Evolutionary conservation across 2,113 vertebrate genomes (phyloP).

Genomic region (Garra rufa): DNA sequence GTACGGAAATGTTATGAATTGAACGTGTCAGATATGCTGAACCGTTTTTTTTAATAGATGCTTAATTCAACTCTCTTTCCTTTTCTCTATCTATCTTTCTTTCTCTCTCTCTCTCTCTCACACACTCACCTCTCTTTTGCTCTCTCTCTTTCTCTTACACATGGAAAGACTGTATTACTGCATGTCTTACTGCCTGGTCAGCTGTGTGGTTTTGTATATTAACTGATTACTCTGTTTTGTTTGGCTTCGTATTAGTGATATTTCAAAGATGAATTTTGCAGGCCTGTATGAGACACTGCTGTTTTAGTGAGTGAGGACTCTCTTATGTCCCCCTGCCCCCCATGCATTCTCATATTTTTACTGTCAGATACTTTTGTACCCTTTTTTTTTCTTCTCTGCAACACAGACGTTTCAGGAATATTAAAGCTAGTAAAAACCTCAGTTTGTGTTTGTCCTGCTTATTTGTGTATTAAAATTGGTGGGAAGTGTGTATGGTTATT

Average conservation of each 20-base stretch:
- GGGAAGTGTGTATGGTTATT: background rate
- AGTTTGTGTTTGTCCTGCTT: conserved; percentile 31
- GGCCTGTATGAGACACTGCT: conserved; percentile 76
- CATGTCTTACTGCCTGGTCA: conserved; percentile 77
- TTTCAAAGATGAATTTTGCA: conserved; percentile 75
- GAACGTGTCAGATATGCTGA: conserved; percentile 32
- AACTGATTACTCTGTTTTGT: conserved; percentile 46
- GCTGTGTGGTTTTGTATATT: conserved; percentile 73
- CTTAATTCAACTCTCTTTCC: conserved; percentile 64
- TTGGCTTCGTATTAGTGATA: conserved; percentile 44
- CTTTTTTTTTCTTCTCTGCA: conserved; percentile 54
- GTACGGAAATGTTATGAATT: conserved; percentile 14
- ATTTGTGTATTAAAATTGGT: background rate
- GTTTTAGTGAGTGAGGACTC: conserved; percentile 19
- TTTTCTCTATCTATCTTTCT: conserved; percentile 65
- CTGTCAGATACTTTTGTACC: conserved; percentile 88
- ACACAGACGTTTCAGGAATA: conserved; percentile 90
- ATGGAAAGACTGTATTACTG: conserved; percentile 75
- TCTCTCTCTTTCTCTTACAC: conserved; percentile 67
- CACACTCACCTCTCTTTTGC: conserved; percentile 60
- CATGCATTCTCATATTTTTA: conserved; percentile 51
- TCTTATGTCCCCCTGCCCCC: background rate
- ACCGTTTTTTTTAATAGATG: conserved; percentile 57
- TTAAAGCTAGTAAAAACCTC: conserved; percentile 73
- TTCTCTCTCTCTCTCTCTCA: conserved; percentile 61